Base-by-base conservation (phyloP, 1,140 invertebrate species). In the Trypoxylus dichotomus region DNA sequence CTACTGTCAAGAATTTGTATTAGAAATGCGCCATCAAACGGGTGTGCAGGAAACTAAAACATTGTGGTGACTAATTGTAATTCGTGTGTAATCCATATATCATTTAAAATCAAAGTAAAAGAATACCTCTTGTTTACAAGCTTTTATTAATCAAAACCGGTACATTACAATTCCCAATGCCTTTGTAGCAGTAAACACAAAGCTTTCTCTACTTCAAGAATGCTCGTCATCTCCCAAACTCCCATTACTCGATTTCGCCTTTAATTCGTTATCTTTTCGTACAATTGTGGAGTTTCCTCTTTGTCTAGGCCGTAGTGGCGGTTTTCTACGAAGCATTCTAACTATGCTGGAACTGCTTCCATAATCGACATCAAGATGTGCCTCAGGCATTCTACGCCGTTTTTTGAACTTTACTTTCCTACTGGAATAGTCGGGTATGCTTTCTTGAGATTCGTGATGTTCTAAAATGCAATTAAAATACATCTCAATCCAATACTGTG, bases 191-290 rank as follows among this genome's bases (percentile, higher is more conserved):
- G 10, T 37, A 37, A 37, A 19, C 1, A 21, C 7, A n/a, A n/a
- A n/a, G n/a, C n/a, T n/a, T n/a, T 13, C 5, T 58, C 6, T 24
- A 19, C 24, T 75, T 75, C 19, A 54, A 25, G 37, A 37, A 32
- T 37, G 25, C 54, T 76, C 76, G 13, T 76, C 76, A 24, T 76
- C 76, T 11, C 29, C 76, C 11, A 76, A 68, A 42, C 60, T 68
- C 41, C 60, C 76, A 7, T 68, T 27, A 71, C 58, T 76, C 2
- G 76, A 76, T n/a, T 37, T 32, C 13, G 60, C 13, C 42, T 21
- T 63, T 29, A 76, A 15, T 32, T 58, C 47, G 37, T 27, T 73
- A 25, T 42, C 74, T 25, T 75, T 47, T 8, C 43, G 37, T 8
- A 75, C 29, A 10, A 75, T 25, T 29, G 74, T 75, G 2, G 43